Evolutionary conservation across 2,113 vertebrate genomes (phyloP), one percentile per base, ranked within the genome.

Genomic region (Sprattus sprattus): DNA sequence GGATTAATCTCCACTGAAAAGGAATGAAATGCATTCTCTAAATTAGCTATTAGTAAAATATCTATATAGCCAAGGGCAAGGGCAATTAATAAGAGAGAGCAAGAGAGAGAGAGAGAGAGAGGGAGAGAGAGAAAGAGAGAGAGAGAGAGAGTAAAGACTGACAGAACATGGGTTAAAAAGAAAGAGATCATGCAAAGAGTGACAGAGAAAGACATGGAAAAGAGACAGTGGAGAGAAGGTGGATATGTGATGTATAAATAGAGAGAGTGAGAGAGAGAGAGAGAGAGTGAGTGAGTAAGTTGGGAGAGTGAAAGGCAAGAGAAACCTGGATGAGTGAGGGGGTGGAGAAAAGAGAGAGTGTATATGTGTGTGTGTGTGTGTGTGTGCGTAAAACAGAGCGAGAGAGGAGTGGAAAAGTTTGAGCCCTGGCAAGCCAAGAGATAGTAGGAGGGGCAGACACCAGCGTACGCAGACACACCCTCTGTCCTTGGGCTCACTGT

Each of bases 401-500:
- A 7, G 39, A 13, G 67, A 83, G 46, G 64, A 82, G 80, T 89
- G 86, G 84, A 89, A 83, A 88, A 83, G 88, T 87, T 85, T 84
- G 25, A 88, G 87, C 54, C 87, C 89, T 90, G 86, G 87, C 91
- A 90, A 90, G 8, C 49, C 22, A 45, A n/a, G 85, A 87, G 85
- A 87, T 71, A 88, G 87, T 90, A 90, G 92, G 85, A 57, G 85
- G 88, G 54, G 71, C 57, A 32, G 64, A 71, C 78, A 54, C 25
- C 28, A 3, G 46, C 50, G 28, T 81, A 49, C 50, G 49, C 89
- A 80, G 91, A 50, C 85, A 90, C 91, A 90, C 92, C 91, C 93
- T 92, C 90, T 82, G 92, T 89, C 92, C 86, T 83, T 85, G 85
- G 89, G 54, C 47, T 75, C 84, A 85, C 87, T 89, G 92, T 90